Percentiles rank a stretch among this genome's conserved stretches.
Conservation (phyloP, 1,140 invertebrate species). For the Gyrodactylus salaris region DNA sequence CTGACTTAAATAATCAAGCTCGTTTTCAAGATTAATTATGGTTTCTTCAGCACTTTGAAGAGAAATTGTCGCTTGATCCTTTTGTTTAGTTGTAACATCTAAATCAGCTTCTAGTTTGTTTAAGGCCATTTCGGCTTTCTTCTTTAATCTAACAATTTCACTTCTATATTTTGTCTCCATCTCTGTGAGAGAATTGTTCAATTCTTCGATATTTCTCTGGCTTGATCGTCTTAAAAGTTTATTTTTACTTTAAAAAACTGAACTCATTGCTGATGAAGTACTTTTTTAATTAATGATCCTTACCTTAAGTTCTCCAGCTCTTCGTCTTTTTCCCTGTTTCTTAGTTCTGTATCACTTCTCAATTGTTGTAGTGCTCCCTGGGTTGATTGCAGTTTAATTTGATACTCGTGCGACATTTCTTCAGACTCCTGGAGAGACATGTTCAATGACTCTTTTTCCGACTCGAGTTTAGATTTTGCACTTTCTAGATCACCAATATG, state of each 20-base stretch:
- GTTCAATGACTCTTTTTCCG: background rate
- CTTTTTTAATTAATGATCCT: background rate
- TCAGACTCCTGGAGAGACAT: background rate
- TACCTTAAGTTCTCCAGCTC: conserved; percentile 1
- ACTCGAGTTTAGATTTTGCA: background rate
- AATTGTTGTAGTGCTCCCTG: background rate
- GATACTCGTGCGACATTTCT: background rate
- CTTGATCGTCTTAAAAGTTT: conserved; percentile 2
- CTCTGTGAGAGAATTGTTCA: background rate
- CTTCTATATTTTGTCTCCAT: conserved; percentile 4
- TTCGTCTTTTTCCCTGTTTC: conserved; percentile 2
- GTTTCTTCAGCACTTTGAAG: background rate
- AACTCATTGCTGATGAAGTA: background rate
- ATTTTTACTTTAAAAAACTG: background rate
- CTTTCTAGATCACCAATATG: background rate
- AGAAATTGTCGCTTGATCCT: background rate
- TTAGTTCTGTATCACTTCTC: background rate
- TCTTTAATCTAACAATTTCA: conserved; percentile 4
- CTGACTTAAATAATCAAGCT: background rate
- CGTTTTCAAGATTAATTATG: background rate
- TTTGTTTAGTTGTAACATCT: background rate
- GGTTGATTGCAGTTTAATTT: background rate
- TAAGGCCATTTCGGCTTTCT: conserved; percentile 2
- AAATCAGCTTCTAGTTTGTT: background rate
- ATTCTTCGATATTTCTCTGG: conserved; percentile 4